Evolutionary conservation across 2,113 vertebrate species (phyloP).

Genomic region (Danio rerio): DNA sequence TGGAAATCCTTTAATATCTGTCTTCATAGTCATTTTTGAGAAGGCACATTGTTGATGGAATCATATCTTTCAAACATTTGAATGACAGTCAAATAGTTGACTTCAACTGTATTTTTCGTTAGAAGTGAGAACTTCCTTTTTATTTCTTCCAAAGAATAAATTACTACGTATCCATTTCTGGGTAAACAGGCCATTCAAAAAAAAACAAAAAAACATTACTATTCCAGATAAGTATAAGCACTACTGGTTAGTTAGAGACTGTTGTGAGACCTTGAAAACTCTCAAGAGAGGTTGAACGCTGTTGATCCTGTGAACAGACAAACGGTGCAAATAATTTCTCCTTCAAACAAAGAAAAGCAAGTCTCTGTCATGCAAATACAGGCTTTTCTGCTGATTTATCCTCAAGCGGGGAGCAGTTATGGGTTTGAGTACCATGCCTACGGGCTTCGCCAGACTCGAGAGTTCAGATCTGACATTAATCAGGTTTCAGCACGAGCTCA

Average conservation of each 20-base stretch:
- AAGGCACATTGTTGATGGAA: neutral
- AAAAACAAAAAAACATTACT: neutral
- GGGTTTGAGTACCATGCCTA: neutral
- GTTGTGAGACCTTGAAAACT: neutral
- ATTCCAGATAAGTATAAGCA: neutral
- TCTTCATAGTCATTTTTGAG: neutral
- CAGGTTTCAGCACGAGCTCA: slow-evolving; percentile 48
- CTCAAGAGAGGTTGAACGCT: neutral
- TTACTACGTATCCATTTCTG: neutral
- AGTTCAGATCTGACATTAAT: slow-evolving; percentile 32
- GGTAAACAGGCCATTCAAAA: neutral
- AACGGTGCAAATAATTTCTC: neutral
- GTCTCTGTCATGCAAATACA: slow-evolving; percentile 10
- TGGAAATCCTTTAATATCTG: neutral
- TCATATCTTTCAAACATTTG: neutral
- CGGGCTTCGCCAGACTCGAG: neutral
- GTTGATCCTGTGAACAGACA: slow-evolving; percentile 3
- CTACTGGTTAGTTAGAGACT: neutral
- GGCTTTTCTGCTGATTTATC: neutral
- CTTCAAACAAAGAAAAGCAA: slow-evolving; percentile 17
- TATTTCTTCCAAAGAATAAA: neutral
- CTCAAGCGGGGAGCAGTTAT: neutral
- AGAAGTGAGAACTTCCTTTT: neutral
- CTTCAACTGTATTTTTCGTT: neutral
- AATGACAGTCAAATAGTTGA: neutral